Evolutionary conservation across 2,113 vertebrate species (phyloP).

Genomic region (Xiphophorus maculatus): DNA sequence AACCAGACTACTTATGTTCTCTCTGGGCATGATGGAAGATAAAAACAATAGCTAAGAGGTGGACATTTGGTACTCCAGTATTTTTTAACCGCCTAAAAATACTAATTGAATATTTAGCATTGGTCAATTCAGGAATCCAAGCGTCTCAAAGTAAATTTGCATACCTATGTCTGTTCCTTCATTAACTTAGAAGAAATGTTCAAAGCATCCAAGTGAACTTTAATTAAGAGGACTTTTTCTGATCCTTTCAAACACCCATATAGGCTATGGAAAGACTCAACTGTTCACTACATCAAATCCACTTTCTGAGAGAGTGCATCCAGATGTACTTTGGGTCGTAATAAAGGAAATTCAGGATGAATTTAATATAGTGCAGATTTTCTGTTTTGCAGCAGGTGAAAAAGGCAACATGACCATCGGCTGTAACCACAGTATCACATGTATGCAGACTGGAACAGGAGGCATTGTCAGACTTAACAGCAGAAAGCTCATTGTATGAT

Average conservation of each 20-base stretch:
- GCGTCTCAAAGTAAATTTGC: not conserved
- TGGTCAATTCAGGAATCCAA: not conserved
- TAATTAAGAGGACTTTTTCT: constrained; percentile 29
- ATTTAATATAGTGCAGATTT: constrained; percentile 14
- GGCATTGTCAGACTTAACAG: constrained; percentile 4
- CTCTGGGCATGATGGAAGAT: no score
- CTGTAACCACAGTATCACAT: constrained; percentile 28
- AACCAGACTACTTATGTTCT: no score
- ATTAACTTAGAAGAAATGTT: no score
- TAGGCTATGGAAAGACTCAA: constrained; percentile 42
- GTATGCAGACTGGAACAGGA: no score
- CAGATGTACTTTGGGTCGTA: constrained; percentile 17
- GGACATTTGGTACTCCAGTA: no score
- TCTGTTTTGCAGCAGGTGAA: constrained; percentile 23
- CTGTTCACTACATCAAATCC: constrained; percentile 34
- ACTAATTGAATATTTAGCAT: no score
- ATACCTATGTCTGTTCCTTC: no score
- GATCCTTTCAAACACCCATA: constrained; percentile 41
- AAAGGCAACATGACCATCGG: constrained; percentile 31
- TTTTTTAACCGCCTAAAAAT: no score
- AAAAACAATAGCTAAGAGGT: no score
- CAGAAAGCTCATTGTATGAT: constrained; percentile 35
- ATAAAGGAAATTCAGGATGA: not conserved
- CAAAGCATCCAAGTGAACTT: constrained; percentile 20
- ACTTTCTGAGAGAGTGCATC: constrained; percentile 16